Base-by-base conservation (phyloP, 2,113 vertebrate species). In the Lucifuga dentata region DNA sequence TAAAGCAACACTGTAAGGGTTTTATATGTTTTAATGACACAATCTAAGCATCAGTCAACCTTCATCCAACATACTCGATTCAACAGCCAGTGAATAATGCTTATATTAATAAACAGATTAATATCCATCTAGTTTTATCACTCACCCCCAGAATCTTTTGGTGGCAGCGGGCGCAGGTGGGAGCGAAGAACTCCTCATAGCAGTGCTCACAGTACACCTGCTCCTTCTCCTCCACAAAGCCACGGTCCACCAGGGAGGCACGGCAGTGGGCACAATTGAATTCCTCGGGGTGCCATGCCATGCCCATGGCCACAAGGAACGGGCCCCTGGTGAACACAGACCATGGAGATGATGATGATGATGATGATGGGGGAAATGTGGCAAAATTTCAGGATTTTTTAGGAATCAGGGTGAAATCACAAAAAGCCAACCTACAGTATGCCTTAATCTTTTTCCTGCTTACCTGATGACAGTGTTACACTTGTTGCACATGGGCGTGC, bases 281-380 rank as follows among this genome's bases (percentile, higher is more conserved):
- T 80, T 99, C 97, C 78, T 99, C 98, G 0, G 96, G 95, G 85
- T 99, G 98, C 98, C 98, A 99, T 0, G 97, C 96, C 89, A 95
- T 98, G 10, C 97, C 98, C 93, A 99, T 91, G 52, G 98, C 98
- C 88, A 99, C 94, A 3, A 99, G 91, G 82, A 97, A 99, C 0
- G 98, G 98, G 50, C 98, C 98, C 84, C 98, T 99, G 87, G 38
- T 73, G 43, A 72, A 74, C 64, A n/a, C 7, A 43, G 26, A 16
- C 13, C 32, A 21, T 4, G 26, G 39, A 61, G 15, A 64, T 7
- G 26, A 29, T 29, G 26, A 29, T 3, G 26, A 29, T 3, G 26
- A 29, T 3, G 26, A 29, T 3, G 26, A 29, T 3, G 26, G 7
- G 26, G 26, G 7, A n/a, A n/a, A n/a, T n/a, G n/a, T n/a, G n/a